Conservation (phyloP, 2,888 invertebrate species). For the Drosophila austrosaltans region DNA sequence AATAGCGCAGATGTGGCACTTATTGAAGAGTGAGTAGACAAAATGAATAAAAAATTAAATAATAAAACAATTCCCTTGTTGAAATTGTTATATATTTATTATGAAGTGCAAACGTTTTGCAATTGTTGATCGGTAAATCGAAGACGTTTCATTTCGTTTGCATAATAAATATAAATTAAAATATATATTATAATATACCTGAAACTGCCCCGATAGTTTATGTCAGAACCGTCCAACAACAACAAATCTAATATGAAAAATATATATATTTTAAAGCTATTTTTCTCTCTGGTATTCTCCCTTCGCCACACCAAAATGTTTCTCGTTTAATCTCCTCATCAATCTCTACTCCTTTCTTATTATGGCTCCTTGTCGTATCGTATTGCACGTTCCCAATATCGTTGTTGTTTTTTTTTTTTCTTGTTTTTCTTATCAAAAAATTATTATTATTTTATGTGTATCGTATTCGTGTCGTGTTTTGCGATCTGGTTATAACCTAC, state of each 20-base stretch:
- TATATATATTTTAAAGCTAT: conserved; percentile 49
- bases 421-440: background rate
- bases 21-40: conserved; percentile 86
- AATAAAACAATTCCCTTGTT: background rate
- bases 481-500: conserved; percentile 47
- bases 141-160: background rate
- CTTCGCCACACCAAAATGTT: conserved; percentile 39
- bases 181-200: background rate
- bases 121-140: background rate
- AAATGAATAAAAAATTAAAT: background rate
- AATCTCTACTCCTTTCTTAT: conserved; percentile 20
- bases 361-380: conserved; percentile 59
- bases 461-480: conserved; percentile 36
- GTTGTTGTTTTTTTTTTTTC: conserved; percentile 14
- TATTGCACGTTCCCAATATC: conserved; percentile 62
- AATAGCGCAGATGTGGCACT: conserved; percentile 83
- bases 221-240: conserved; percentile 4
- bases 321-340: conserved; percentile 57
- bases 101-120: background rate
- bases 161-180: background rate
- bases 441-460: conserved; percentile 50
- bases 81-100: background rate
- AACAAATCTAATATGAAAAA: conserved; percentile 26
- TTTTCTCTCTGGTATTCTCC: conserved; percentile 63
- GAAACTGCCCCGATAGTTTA: background rate